A percentile compares a stretch with the other conserved stretches of the same genome.
Evolutionary conservation across 1,140 invertebrate species (phyloP).

Genomic region (Diploscapter pachys): DNA sequence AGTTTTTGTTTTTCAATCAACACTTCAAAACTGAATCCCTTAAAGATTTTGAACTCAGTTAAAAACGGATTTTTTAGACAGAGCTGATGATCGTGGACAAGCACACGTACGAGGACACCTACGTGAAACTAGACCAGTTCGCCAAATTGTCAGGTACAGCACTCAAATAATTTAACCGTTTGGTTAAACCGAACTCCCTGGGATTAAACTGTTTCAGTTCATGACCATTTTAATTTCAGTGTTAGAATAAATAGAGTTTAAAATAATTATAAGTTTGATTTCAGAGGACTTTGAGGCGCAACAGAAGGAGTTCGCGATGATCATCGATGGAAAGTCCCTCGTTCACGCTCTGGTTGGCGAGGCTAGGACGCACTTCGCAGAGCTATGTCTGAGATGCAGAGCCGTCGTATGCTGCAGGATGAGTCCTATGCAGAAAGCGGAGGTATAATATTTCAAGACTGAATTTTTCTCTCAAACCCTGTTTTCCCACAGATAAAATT

Average conservation of each 20-base stretch:
- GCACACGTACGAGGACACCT: conserved; percentile 73
- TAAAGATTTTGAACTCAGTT: too few relatives aligned
- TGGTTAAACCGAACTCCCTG: too few relatives aligned
- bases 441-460: conserved; percentile 59
- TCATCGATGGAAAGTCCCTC: conserved; percentile 87
- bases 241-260: too few relatives aligned
- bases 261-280: not conserved
- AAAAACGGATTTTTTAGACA: conserved; percentile 66
- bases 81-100: conserved; percentile 86
- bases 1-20: too few relatives aligned
- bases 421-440: conserved; percentile 92
- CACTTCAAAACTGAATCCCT: too few relatives aligned
- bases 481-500: too few relatives aligned
- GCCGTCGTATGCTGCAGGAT: conserved; percentile 97
- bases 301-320: conserved; percentile 52
- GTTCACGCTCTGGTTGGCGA: conserved; percentile 89
- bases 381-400: conserved; percentile 84
- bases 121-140: conserved; percentile 39
- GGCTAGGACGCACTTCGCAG: conserved; percentile 84
- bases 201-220: too few relatives aligned
- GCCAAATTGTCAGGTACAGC: not conserved
- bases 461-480: too few relatives aligned
- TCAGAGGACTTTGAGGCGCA: conserved; percentile 1
- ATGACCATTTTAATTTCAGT: too few relatives aligned
- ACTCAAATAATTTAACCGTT: too few relatives aligned